These are phyloP conservation scores for Cryptotis parvus DNA, from an alignment of 2,113 vertebrate genomes.

Conservation along the genomic window DNA sequence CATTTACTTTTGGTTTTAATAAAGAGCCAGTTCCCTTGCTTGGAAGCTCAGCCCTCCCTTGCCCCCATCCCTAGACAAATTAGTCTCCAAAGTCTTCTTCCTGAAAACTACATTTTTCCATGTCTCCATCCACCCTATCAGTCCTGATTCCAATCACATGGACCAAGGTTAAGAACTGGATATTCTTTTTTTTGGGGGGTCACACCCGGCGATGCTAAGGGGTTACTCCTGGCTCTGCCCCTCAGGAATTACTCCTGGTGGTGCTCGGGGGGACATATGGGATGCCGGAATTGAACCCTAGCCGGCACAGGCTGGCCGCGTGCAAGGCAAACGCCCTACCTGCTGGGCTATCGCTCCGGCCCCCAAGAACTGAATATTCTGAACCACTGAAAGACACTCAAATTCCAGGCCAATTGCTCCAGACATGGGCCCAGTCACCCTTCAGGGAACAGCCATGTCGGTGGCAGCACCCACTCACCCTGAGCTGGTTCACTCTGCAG, in stretches of 20 bases:
- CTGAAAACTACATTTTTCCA: background rate
- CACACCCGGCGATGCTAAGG: too few relatives aligned
- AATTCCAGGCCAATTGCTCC: background rate
- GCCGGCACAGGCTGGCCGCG: too few relatives aligned
- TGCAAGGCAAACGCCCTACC: too few relatives aligned
- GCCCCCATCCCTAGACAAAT: background rate
- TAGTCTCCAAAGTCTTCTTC: background rate
- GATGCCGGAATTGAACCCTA: too few relatives aligned
- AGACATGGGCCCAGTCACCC: background rate
- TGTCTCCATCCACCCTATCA: background rate
- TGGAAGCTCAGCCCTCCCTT: background rate
- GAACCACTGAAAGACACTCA: background rate
- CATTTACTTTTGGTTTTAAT: background rate
- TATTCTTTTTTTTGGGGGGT: too few relatives aligned
- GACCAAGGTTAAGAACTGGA: background rate
- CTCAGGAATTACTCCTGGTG: too few relatives aligned
- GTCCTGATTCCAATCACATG: background rate
- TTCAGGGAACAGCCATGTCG: background rate
- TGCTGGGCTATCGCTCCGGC: too few relatives aligned
- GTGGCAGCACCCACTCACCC: constrained; percentile 90
- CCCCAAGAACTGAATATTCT: background rate
- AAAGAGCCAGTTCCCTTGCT: background rate
- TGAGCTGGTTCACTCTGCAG: too few relatives aligned
- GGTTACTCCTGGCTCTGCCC: too few relatives aligned
- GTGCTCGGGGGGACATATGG: too few relatives aligned